Base-by-base conservation (phyloP, 2,888 invertebrate genomes). In the Pinctada fucata region DNA sequence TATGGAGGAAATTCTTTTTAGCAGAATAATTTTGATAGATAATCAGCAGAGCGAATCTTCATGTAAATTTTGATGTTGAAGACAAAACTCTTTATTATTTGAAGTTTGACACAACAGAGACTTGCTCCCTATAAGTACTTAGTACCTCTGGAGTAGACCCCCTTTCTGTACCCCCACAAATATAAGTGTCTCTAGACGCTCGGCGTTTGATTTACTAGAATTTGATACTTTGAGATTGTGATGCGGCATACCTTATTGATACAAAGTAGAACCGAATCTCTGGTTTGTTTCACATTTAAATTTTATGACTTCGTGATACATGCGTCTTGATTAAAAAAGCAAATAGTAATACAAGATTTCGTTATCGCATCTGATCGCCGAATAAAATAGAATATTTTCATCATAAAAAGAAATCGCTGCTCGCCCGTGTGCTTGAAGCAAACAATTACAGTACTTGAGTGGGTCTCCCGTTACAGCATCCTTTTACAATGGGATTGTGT, bases 401-500 rank as follows among this genome's bases (percentile, higher is more conserved):
- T 58, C 6, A 58, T 58, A 58, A 58, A 58, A 58, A 6, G 58
- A 58, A 58, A 58, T 58, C 58, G 58, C 13, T 31, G 31, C 31
- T 31, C 58, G 58, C 8, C 13, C 58, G 10, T 16, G 65, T 50
- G n/a, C 73, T 73, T 73, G 50, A 68, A 73, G 49, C 50, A 49
- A 73, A 73, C 73, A 73, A 73, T 73, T 73, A 73, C 48, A 16
- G 58, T 63, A 73, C 73, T 73, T 73, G 73, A 73, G 63, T 8
- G 16, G 13, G 66, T 63, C 64, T 73, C 73, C 48, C 16, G 49
- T 73, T 73, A 65, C 73, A 58, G 31, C 13, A 13, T 58, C 6
- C 58, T 58, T 10, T 58, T 13, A 58, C 58, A 58, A 58, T 58
- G 13, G 58, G 58, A 58, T 58, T 58, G 6, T 58, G 58, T 58